Conservation (phyloP, 2,888 invertebrate species). For the Ochropleura leucogaster region DNA sequence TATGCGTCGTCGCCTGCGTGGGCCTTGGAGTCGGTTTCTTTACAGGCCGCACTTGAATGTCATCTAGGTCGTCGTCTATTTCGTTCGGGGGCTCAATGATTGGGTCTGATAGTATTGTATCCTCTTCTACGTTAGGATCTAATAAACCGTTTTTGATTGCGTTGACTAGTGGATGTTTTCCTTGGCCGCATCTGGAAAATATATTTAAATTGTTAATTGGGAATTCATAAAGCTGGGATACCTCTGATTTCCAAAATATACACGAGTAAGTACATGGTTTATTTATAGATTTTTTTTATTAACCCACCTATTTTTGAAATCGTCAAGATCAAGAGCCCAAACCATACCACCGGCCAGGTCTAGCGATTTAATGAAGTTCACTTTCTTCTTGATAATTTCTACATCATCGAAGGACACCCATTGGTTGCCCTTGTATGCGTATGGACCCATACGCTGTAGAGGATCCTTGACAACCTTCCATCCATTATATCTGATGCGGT, state of each 20-base stretch:
- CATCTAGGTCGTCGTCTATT: conserved; percentile 83
- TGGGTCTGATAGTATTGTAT: conserved; percentile 70
- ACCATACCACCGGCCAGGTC: conserved; percentile 97
- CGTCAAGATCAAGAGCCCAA: conserved; percentile 97
- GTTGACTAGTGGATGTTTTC: conserved; percentile 94
- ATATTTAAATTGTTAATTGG: neutral
- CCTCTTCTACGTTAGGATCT: conserved; percentile 77
- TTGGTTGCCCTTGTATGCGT: conserved; percentile 96
- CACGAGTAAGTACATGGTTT: neutral
- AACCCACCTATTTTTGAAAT: conserved; percentile 92
- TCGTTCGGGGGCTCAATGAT: conserved; percentile 75
- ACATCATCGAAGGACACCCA: conserved; percentile 98
- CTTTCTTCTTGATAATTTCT: conserved; percentile 94
- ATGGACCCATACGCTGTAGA: conserved; percentile 95
- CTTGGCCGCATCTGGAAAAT: conserved; percentile 93
- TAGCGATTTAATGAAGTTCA: conserved; percentile 94
- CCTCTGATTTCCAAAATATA: neutral
- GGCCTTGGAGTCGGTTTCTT: conserved; percentile 62
- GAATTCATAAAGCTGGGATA: neutral
- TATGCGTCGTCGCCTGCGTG: conserved; percentile 64
- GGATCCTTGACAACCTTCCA: conserved; percentile 96
- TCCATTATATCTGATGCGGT: conserved; percentile 93
- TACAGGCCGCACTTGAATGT: conserved; percentile 83
- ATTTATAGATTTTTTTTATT: neutral
- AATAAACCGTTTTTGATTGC: conserved; percentile 94